These are phyloP conservation scores for Taphrorychus bicolor DNA, from an alignment of 2,888 invertebrate species.

Conservation along the genomic window DNA sequence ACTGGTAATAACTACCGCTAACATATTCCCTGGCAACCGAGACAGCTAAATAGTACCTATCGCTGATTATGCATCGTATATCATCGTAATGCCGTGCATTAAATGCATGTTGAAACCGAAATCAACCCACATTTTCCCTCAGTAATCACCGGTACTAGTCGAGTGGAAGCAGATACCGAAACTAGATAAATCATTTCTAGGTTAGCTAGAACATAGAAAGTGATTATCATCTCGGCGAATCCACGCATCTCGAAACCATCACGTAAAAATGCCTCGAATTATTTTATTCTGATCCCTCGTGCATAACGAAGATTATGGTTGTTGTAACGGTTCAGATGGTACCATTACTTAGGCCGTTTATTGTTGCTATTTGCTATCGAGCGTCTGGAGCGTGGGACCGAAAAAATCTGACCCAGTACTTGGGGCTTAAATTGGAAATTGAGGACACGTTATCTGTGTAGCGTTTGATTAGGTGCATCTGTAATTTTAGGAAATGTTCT, in stretches of 20 bases:
- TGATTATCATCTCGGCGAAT: constrained; percentile 19
- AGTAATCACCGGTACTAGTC: constrained; percentile 12
- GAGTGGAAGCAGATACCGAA: constrained; percentile 8
- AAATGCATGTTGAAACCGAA: constrained; percentile 16
- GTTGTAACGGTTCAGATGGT: constrained; percentile 28
- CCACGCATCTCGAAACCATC: constrained; percentile 17
- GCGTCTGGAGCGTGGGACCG: constrained; percentile 14
- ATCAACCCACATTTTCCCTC: constrained; percentile 19
- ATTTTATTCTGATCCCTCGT: constrained; percentile 27
- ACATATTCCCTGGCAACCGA: constrained; percentile 2
- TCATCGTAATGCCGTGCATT: constrained; percentile 6
- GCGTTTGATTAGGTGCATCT: neutral
- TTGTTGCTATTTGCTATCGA: constrained; percentile 15
- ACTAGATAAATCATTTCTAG: constrained; percentile 22
- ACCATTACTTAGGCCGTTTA: constrained; percentile 30
- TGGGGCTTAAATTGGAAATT: constrained; percentile 9
- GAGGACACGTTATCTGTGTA: neutral
- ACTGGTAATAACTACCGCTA: constrained; percentile 1
- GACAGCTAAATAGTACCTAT: constrained; percentile 2
- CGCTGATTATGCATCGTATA: constrained; percentile 10
- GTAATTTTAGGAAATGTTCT: neutral
- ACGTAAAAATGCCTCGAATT: constrained; percentile 26
- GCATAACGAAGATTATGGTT: constrained; percentile 25
- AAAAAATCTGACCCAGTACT: constrained; percentile 10
- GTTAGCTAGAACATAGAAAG: constrained; percentile 19